Percentiles rank a stretch among this genome's conserved stretches.
Conservation (phyloP, 1,140 invertebrate genomes). For the Bombus waltoni region DNA sequence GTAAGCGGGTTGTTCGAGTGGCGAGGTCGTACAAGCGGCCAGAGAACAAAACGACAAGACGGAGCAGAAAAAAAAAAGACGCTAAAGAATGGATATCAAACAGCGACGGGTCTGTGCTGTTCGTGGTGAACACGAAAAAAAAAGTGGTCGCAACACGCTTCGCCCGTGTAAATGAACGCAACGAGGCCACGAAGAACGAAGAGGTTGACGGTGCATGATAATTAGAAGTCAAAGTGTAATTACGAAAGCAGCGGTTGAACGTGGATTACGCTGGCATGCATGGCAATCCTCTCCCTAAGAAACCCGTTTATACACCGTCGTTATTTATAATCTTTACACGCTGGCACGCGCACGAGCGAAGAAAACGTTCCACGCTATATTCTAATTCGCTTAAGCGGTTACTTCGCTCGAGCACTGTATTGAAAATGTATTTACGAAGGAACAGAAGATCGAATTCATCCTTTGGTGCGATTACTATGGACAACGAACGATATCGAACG, state of each 20-base stretch:
- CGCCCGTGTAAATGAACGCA: slow-evolving; percentile 17
- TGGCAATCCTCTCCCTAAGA: slow-evolving; percentile 2
- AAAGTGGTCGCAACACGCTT: slow-evolving; percentile 18
- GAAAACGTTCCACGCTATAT: background rate
- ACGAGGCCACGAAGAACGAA: slow-evolving; percentile 24
- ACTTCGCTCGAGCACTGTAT: background rate
- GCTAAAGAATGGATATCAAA: background rate
- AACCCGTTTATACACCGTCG: background rate
- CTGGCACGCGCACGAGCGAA: background rate
- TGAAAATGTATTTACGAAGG: too few species aligned
- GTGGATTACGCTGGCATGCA: background rate
- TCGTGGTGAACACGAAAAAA: background rate
- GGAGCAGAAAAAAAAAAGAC: too few species aligned
- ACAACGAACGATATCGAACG: background rate
- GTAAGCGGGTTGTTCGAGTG: background rate
- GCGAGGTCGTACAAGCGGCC: background rate
- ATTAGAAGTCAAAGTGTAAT: slow-evolving; percentile 33
- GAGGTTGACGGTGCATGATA: slow-evolving; percentile 35
- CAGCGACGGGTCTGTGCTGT: background rate
- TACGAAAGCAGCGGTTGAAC: slow-evolving; percentile 16
- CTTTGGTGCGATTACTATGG: too few species aligned
- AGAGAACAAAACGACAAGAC: background rate
- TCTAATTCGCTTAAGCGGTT: background rate
- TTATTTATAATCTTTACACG: slow-evolving; percentile 16
- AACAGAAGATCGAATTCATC: background rate